A percentile compares a stretch with the other conserved stretches of the same genome.
These are phyloP conservation scores for Myripristis murdjan DNA, from an alignment of 2,797 vertebrate species.

Conservation along the genomic window DNA sequence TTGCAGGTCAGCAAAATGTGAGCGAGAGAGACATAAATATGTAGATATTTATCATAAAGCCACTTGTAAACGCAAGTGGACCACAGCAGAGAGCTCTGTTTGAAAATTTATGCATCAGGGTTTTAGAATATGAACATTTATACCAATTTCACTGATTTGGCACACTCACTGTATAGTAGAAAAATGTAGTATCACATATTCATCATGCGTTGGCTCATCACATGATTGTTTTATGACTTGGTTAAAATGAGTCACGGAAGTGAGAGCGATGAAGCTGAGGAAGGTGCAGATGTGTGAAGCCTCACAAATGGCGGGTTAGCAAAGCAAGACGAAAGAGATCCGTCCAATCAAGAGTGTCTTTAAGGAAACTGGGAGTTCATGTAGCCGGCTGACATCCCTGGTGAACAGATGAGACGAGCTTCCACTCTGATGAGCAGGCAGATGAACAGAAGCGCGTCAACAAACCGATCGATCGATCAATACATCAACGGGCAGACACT, in stretches of 20 bases:
- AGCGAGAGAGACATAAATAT: constrained; percentile 27
- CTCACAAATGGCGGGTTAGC: not conserved
- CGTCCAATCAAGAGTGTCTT: not conserved
- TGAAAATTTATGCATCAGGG: constrained; percentile 32
- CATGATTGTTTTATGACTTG: constrained; percentile 8
- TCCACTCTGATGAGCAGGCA: not conserved
- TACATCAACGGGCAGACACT: no score
- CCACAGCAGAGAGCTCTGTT: constrained; percentile 17
- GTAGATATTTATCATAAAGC: constrained; percentile 36
- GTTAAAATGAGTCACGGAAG: not conserved
- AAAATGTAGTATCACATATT: constrained; percentile 19
- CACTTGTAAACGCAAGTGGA: constrained; percentile 22
- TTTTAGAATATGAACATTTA: constrained; percentile 35
- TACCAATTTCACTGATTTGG: constrained; percentile 8
- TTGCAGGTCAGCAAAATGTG: constrained; percentile 17
- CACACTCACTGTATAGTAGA: constrained; percentile 1
- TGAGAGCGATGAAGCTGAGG: not conserved
- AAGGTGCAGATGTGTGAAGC: not conserved
- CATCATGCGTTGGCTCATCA: constrained; percentile 31
- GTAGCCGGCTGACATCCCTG: constrained; percentile 14
- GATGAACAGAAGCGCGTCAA: constrained; percentile 12
- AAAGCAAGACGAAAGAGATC: no score
- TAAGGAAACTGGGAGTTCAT: not conserved
- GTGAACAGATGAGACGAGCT: no score
- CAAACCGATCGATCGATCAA: not conserved